Percentiles rank a stretch among this genome's conserved stretches.
Evolutionary conservation across 2,797 vertebrate genomes (phyloP).

Genomic region (Hippoglossus hippoglossus): DNA sequence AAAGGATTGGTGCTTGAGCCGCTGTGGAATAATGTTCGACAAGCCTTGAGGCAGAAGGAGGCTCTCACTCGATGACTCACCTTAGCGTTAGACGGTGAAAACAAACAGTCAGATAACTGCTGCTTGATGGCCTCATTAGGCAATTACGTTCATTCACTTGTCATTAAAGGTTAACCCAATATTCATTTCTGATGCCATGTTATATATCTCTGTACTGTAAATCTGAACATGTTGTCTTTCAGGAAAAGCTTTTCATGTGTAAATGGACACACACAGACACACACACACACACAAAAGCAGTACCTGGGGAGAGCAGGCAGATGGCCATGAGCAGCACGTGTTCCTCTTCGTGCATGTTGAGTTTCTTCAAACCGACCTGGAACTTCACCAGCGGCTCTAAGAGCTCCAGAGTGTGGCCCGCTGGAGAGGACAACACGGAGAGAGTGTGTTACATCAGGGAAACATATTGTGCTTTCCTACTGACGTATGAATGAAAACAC

Average conservation of each 20-base stretch:
- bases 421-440: constrained; percentile 69
- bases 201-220: background rate
- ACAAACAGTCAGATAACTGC: background rate
- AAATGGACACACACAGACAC: background rate
- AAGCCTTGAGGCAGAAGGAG: background rate
- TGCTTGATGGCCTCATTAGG: constrained; percentile 2
- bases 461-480: constrained; percentile 8
- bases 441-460: background rate
- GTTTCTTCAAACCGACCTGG: constrained; percentile 97
- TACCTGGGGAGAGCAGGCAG: constrained; percentile 95
- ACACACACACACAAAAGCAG: background rate
- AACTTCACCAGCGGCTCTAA: constrained; percentile 97
- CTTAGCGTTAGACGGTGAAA: background rate
- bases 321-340: constrained; percentile 98
- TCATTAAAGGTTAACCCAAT: background rate
- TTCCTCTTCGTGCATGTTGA: constrained; percentile 94
- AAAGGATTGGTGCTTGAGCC: background rate
- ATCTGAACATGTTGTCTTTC: background rate
- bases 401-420: constrained; percentile 94
- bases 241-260: constrained; percentile 17
- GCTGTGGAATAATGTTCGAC: background rate
- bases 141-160: background rate
- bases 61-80: background rate
- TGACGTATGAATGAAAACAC: constrained; percentile 31
- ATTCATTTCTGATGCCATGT: background rate